phyloP scores from a whole-genome alignment of 2,888 invertebrate genomes.

The Drosophila mimica region DNA sequence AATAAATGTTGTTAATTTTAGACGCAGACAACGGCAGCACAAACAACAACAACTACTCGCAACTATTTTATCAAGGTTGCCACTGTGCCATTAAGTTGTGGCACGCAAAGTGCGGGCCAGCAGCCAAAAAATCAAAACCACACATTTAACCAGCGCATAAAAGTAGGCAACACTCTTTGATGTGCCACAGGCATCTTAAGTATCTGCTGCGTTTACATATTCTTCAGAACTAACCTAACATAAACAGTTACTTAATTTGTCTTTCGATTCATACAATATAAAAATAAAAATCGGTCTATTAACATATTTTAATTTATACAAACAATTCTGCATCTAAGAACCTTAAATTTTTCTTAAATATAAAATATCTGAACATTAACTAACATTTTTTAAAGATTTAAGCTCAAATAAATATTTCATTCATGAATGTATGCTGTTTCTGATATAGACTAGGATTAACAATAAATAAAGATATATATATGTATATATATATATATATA shows the following conservation, averaged over 20 bases:
- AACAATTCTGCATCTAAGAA: background rate
- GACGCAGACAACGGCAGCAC: constrained; percentile 45
- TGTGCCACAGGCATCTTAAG: background rate
- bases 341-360: background rate
- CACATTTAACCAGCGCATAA: constrained; percentile 25
- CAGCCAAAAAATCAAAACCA: constrained; percentile 45
- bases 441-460: background rate
- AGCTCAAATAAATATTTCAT: background rate
- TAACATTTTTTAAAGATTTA: background rate
- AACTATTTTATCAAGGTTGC: constrained; percentile 40
- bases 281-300: too few relatives aligned
- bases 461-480: background rate
- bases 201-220: background rate
- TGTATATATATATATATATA: background rate
- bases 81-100: constrained; percentile 26
- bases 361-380: background rate
- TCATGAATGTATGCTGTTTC: background rate
- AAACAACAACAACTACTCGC: constrained; percentile 1
- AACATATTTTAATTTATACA: background rate
- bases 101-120: constrained; percentile 37
- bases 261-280: background rate
- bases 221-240: background rate
- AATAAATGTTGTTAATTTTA: constrained; percentile 80
- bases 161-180: constrained; percentile 41
- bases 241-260: background rate